Conservation (phyloP, 2,888 invertebrate genomes). For the Himalopsyche japonica region DNA sequence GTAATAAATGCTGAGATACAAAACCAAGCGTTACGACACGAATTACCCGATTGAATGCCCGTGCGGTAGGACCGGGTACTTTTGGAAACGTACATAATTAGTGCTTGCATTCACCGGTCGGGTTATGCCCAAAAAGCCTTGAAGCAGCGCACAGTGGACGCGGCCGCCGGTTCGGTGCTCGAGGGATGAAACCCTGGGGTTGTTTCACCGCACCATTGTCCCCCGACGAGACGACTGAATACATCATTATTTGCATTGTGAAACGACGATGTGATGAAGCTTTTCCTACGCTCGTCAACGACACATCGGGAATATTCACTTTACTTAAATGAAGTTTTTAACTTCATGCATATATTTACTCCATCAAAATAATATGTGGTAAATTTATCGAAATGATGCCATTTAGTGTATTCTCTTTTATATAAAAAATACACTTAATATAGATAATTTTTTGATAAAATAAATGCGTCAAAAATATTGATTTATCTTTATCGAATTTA, state of each 20-base stretch:
- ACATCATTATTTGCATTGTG: conserved; percentile 14
- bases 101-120: background rate
- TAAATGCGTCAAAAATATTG: too few relatives aligned
- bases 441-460: too few relatives aligned
- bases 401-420: too few relatives aligned
- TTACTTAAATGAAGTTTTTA: too few relatives aligned
- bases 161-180: background rate
- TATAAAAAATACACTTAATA: too few relatives aligned
- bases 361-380: too few relatives aligned
- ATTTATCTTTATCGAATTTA: too few relatives aligned
- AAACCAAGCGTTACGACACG: background rate
- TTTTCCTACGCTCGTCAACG: background rate
- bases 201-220: conserved; percentile 6
- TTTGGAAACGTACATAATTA: background rate
- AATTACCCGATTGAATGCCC: background rate
- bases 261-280: background rate
- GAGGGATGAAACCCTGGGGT: background rate
- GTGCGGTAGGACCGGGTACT: background rate
- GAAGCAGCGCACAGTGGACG: background rate
- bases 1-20: background rate
- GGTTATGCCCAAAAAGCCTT: background rate
- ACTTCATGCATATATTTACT: too few relatives aligned
- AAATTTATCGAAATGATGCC: too few relatives aligned
- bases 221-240: background rate
- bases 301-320: too few relatives aligned